Base-by-base conservation (phyloP, 2,113 vertebrate species). In the Dipodomys ordii region DNA sequence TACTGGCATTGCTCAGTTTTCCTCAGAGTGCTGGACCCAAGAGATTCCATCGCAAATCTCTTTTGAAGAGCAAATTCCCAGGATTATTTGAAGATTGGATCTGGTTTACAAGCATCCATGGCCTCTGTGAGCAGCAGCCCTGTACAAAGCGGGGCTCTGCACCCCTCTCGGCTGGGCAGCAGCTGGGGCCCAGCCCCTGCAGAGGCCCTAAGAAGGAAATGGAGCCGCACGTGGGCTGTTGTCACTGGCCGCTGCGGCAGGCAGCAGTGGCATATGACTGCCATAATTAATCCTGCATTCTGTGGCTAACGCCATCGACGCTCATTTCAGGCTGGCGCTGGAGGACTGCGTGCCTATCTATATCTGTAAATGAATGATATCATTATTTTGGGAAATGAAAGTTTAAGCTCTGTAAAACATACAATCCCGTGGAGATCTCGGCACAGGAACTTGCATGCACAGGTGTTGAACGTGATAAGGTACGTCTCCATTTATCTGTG, bases 391-490 rank as follows among this genome's bases (percentile, higher is more conserved):
- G 98, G 97, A 98, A 98, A 98, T 98, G 98, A 98, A 98, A 98
- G 98, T 98, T 98, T 98, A 98, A 98, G 98, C 98, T 98, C 98
- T 97, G 97, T 97, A 97, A 98, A 98, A 98, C 98, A 98, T 98
- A 96, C 98, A 97, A 98, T 98, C 98, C 98, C 98, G 96, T 96
- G 97, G 98, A 98, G 98, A 99, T 99, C 98, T 98, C 98, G 96
- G 97, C 93, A 95, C 98, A 98, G 97, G 98, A 98, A 99, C 98
- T 98, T 98, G 98, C 97, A 98, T 94, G 97, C 97, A 96, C 99
- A 99, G 99, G 98, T 99, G 99, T 98, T 98, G 96, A 96, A 95
- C 97, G 98, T 98, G 99, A 99, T 99, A 99, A 99, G 98, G 98
- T 98, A 97, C 98, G 96, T 97, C 97, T 94, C 97, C 98, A 98